Evolutionary conservation across 1,140 invertebrate genomes (phyloP), one percentile per base, ranked within the genome.

Genomic region (Leptinotarsa defecta): DNA sequence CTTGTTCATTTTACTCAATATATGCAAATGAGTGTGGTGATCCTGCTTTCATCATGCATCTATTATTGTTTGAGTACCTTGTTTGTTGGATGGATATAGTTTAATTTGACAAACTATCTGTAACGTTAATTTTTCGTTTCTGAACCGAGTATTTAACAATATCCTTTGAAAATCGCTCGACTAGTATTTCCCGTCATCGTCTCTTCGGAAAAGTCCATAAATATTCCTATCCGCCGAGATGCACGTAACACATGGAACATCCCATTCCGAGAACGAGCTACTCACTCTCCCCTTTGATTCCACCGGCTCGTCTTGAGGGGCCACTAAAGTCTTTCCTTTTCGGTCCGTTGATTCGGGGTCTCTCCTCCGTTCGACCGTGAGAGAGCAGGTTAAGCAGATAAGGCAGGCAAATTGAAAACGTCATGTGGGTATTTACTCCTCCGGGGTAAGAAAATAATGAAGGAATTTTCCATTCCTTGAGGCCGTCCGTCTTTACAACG

Each of bases 371-470:
- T 75, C 27, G 69, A 68, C 74, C 27, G 74, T 74, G 77, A 75
- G 74, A 75, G 75, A 72, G 70, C 77, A 78, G 63, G 76, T 75
- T 77, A 77, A 77, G 74, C 74, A 78, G 77, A 78, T 78, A 75
- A 78, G 74, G 71, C 77, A 72, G 74, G 74, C 74, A 78, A 78
- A 78, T 78, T 78, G 77, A 75, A 78, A 78, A 78, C 74, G 77
- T 78, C 77, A 78, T 78, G 77, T 78, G 77, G 74, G 77, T 78
- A 78, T 78, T 78, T 78, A 75, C 62, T 72, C 64, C 74, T 74
- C 61, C 34, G 49, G 74, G 74, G 69, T 24, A 72, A 3, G 34
- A 76, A 76, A 76, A 75, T 75, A 75, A 71, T 71, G 68, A 73
- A 73, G 24, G 62, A 73, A 73, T 43, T 34, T 65, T 61, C 11